Percentiles rank a stretch among this genome's conserved stretches.
Evolutionary conservation across 1,140 invertebrate species (phyloP).

Genomic region (Pseudomyrmex concolor): DNA sequence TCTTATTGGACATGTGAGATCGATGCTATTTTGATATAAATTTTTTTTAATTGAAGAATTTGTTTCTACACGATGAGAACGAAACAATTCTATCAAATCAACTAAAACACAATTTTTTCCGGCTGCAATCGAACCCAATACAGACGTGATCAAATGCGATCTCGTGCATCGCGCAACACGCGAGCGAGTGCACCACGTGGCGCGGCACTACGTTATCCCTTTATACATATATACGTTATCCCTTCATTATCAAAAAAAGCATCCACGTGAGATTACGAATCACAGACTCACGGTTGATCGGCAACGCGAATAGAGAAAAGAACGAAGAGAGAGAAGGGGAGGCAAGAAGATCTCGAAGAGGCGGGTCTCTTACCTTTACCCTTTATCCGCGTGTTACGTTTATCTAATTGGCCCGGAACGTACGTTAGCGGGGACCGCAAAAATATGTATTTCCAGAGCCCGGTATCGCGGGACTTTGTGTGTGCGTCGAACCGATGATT

Average conservation of each 20-base stretch:
- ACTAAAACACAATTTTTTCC: not conserved
- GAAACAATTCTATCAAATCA: not conserved
- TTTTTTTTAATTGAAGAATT: no score
- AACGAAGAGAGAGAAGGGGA: not conserved
- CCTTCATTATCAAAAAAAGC: slow-evolving; percentile 46
- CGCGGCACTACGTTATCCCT: slow-evolving; percentile 5
- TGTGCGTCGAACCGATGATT: slow-evolving; percentile 78
- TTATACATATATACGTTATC: slow-evolving; percentile 24
- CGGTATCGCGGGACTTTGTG: slow-evolving; percentile 61
- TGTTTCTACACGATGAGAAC: not conserved
- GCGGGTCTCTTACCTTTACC: slow-evolving; percentile 25
- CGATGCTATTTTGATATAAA: not conserved
- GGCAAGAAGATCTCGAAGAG: slow-evolving; percentile 11
- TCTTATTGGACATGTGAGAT: not conserved
- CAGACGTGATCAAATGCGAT: slow-evolving; percentile 3
- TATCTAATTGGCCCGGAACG: slow-evolving; percentile 71
- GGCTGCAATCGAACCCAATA: slow-evolving; percentile 3
- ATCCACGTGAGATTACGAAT: not conserved
- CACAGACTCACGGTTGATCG: slow-evolving; percentile 25
- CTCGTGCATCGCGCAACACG: slow-evolving; percentile 27
- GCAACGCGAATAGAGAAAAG: slow-evolving; percentile 30
- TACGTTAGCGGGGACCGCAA: slow-evolving; percentile 68
- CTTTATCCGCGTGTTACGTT: slow-evolving; percentile 64
- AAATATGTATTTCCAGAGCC: slow-evolving; percentile 68
- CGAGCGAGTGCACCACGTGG: slow-evolving; percentile 20